These are phyloP conservation scores for Rhinichthys klamathensis DNA, from an alignment of 2,113 vertebrate species.

Conservation along the genomic window DNA sequence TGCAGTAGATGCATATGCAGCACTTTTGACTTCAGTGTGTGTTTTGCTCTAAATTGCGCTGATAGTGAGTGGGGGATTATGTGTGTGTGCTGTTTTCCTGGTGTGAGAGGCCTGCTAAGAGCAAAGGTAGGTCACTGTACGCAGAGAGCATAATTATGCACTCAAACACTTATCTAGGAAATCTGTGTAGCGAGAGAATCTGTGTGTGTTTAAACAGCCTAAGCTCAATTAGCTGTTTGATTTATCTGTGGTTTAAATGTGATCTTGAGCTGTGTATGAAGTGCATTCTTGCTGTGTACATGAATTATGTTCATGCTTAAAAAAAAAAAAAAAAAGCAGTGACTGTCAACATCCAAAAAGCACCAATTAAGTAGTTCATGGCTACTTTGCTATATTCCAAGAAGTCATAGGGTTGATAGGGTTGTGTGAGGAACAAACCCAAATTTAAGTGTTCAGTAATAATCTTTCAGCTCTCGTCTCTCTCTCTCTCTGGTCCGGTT, in stretches of 20 bases:
- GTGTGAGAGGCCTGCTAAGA: constrained; percentile 29
- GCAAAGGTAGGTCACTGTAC: constrained; percentile 30
- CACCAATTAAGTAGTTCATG: too few relatives aligned
- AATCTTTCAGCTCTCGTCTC: too few relatives aligned
- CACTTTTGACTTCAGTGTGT: constrained; percentile 11
- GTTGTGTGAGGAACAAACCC: too few relatives aligned
- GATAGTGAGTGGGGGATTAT: not conserved
- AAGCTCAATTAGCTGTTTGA: not conserved
- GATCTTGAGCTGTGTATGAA: not conserved
- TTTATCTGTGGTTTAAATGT: not conserved
- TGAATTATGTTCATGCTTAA: not conserved
- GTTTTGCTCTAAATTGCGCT: constrained; percentile 18
- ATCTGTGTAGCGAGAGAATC: not conserved
- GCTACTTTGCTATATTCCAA: too few relatives aligned
- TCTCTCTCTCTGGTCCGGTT: not conserved
- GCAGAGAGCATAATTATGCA: constrained; percentile 1
- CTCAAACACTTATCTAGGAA: not conserved
- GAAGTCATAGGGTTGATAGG: too few relatives aligned
- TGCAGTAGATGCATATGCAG: constrained; percentile 15
- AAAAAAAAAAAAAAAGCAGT: too few relatives aligned
- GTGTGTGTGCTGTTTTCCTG: not conserved
- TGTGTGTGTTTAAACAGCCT: not conserved
- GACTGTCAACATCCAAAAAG: too few relatives aligned
- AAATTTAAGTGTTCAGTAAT: too few relatives aligned
- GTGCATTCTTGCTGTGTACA: not conserved